phyloP scores from a whole-genome alignment of 1,140 invertebrate genomes.

The Leptopilina clavipes region DNA sequence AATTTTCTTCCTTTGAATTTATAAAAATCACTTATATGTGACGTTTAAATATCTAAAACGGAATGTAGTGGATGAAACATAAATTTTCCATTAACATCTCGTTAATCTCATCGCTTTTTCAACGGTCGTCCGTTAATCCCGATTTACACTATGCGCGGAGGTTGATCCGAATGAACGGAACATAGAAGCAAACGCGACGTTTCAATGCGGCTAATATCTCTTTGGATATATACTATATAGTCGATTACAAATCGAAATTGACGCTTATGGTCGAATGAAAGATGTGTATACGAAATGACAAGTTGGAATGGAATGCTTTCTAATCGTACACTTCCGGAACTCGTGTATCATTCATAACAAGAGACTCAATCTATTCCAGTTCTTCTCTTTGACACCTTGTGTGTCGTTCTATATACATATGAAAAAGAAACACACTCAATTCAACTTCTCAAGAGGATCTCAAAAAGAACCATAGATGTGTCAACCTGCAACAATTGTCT shows the following conservation, averaged over 20 bases:
- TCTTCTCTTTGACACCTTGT: conserved; percentile 4
- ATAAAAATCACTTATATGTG: conserved; percentile 19
- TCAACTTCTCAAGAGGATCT: background rate
- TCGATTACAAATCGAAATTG: conserved; percentile 30
- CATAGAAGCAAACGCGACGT: conserved; percentile 18
- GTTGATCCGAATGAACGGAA: conserved; percentile 3
- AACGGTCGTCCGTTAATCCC: conserved; percentile 17
- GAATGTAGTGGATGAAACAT: conserved; percentile 14
- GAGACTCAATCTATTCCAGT: conserved; percentile 24
- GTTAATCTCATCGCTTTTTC: conserved; percentile 19
- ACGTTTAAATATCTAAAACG: conserved; percentile 13
- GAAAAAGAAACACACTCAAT: conserved; percentile 6
- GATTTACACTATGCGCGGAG: conserved; percentile 1
- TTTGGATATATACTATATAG: too few species aligned
- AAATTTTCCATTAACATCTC: conserved; percentile 32
- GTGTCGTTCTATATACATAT: background rate
- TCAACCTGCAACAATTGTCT: conserved; percentile 23
- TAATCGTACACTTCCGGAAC: conserved; percentile 28
- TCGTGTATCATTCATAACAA: conserved; percentile 25
- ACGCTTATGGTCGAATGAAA: conserved; percentile 13
- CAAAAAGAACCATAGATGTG: background rate
- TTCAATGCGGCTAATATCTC: conserved; percentile 22
- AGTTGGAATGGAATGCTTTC: conserved; percentile 33
- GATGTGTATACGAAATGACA: conserved; percentile 28
- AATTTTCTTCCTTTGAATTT: conserved; percentile 18